Conservation (phyloP, 2,888 invertebrate species). For the Nasonovia ribisnigri region DNA sequence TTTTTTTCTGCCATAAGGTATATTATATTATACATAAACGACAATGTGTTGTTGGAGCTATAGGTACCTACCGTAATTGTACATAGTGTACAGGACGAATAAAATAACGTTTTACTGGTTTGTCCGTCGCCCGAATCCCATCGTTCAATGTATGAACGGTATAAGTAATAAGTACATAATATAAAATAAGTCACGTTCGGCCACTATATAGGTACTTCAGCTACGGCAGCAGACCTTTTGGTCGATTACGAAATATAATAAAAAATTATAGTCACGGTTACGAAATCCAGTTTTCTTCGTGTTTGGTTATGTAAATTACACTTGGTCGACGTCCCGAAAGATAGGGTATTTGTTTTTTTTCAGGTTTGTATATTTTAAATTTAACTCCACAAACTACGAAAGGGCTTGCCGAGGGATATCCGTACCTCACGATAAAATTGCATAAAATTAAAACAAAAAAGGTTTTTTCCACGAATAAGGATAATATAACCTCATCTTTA, state of each 20-base stretch:
- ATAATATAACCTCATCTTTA: background rate
- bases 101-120: background rate
- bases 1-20: background rate
- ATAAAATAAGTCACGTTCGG: background rate
- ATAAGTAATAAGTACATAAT: background rate
- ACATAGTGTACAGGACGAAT: background rate
- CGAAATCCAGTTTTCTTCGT: conserved; percentile 18
- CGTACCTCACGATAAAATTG: background rate
- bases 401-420: background rate
- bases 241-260: conserved; percentile 14
- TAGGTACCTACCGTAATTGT: background rate
- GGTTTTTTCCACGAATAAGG: background rate
- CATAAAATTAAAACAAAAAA: background rate
- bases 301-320: conserved; percentile 28
- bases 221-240: background rate
- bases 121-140: background rate
- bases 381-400: background rate
- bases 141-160: background rate
- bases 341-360: background rate
- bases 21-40: background rate
- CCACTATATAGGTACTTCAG: background rate
- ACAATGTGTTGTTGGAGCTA: background rate
- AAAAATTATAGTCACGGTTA: conserved; percentile 30
- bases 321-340: background rate
- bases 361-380: background rate